Evolutionary conservation across 2,888 invertebrate genomes (phyloP), one percentile per base, ranked within the genome.

Genomic region (Chorisops tibialis): DNA sequence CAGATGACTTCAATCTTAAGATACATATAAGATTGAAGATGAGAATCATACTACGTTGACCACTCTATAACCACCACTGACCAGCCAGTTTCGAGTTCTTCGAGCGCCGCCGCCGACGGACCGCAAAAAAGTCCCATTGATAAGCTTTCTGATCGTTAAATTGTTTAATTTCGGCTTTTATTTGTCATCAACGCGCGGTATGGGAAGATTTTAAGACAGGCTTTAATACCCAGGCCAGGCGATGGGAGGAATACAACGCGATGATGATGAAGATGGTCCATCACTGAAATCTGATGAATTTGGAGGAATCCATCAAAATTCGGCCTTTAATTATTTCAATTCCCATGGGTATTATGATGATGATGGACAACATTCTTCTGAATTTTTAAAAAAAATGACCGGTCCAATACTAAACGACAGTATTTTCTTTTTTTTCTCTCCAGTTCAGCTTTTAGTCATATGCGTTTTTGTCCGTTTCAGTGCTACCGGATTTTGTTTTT

Each of bases 251-350:
- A 5, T 5, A n/a, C n/a, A 9, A 7, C 24, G 24, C 30, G 9
- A 5, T 30, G 30, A 30, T 30, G 30, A n/a, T n/a, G n/a, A n/a
- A n/a, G n/a, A n/a, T n/a, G 30, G 30, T 39, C 39, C 30, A 16
- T n/a, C 22, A n/a, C 19, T n/a, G 12, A 50, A 50, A 50, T 50
- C n/a, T n/a, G 30, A 24, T 30, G 30, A 30, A 50, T 50, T 48
- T 35, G 18, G 14, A 16, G 30, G 21, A 50, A 50, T 50, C 49
- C 35, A 50, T 50, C 49, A 50, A 50, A 50, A 50, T 35, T 50
- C 30, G 49, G 30, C 30, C 49, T 50, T 50, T 50, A 50, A 50
- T 50, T 50, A 50, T 50, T 50, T 30, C 49, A 50, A 16, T 50
- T 50, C 49, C 49, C 49, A 50, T 50, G 49, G 49, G 43, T 50